phyloP scores from a whole-genome alignment of 2,888 invertebrate genomes.

The Alcis repandata region DNA sequence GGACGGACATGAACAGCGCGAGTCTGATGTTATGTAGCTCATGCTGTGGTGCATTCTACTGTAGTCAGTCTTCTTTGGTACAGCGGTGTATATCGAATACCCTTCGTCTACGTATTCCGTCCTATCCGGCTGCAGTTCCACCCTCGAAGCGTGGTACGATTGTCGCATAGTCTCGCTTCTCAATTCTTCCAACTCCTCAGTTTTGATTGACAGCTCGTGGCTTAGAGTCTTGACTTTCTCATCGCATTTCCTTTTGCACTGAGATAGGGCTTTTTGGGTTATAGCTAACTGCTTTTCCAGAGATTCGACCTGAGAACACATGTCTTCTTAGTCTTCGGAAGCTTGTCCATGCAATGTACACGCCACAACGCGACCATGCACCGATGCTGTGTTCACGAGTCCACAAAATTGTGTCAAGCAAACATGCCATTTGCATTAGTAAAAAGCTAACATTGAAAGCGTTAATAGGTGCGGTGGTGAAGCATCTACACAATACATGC shows the following conservation, averaged over 20 bases:
- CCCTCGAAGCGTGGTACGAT: conserved; percentile 76
- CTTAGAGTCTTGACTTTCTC: conserved; percentile 86
- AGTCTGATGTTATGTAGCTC: conserved; percentile 78
- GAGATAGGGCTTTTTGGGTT: conserved; percentile 84
- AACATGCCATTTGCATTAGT: conserved; percentile 60
- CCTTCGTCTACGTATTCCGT: conserved; percentile 82
- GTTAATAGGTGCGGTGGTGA: conserved; percentile 54
- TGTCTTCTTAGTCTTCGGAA: conserved; percentile 72
- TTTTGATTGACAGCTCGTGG: conserved; percentile 86
- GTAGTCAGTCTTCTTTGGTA: conserved; percentile 82
- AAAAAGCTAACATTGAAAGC: conserved; percentile 60
- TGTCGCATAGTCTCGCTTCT: conserved; percentile 79
- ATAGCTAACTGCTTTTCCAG: conserved; percentile 86
- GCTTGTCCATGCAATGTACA: conserved; percentile 76
- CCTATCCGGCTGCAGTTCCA: conserved; percentile 79
- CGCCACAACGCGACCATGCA: conserved; percentile 64
- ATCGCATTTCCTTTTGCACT: conserved; percentile 83
- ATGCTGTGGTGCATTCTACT: conserved; percentile 82
- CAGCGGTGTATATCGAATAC: conserved; percentile 80
- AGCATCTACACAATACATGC: conserved; percentile 58
- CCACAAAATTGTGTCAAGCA: conserved; percentile 53
- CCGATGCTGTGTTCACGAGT: conserved; percentile 57
- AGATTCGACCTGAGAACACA: conserved; percentile 86
- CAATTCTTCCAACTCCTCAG: conserved; percentile 82
- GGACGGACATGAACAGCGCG: conserved; percentile 79